Conservation (phyloP, 1,140 invertebrate genomes). For the Venustaconcha ellipsiformis region DNA sequence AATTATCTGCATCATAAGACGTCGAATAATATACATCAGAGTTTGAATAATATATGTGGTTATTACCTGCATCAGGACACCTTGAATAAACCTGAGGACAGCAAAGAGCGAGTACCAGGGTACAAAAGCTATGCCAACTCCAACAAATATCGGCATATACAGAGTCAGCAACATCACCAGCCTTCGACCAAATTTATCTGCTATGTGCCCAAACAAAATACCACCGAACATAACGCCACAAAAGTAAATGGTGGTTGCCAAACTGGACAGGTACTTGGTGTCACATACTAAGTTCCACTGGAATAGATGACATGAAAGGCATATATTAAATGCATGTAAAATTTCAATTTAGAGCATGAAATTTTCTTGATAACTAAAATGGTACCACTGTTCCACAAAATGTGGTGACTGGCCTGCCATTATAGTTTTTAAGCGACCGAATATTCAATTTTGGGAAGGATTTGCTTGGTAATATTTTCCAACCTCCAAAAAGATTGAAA, state of each 20-base stretch:
- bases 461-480: too few relatives aligned
- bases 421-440: too few relatives aligned
- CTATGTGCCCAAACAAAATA: conserved; percentile 79
- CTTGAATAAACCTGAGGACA: conserved; percentile 52
- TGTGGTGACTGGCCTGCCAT: too few relatives aligned
- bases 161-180: conserved; percentile 75
- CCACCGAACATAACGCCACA: conserved; percentile 84
- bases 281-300: conserved; percentile 86
- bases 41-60: conserved; percentile 20
- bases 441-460: too few relatives aligned
- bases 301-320: conserved; percentile 52
- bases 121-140: conserved; percentile 69
- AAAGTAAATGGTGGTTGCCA: conserved; percentile 83
- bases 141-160: conserved; percentile 70
- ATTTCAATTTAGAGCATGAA: too few relatives aligned
- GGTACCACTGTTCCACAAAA: too few relatives aligned
- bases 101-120: conserved; percentile 46
- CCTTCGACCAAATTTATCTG: conserved; percentile 77
- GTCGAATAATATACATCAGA: not conserved
- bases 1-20: too few relatives aligned
- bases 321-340: conserved; percentile 4
- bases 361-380: too few relatives aligned
- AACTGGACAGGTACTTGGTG: conserved; percentile 76
- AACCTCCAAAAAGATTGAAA: too few relatives aligned
- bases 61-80: conserved; percentile 56